Conservation (phyloP, 2,113 vertebrate genomes). For the Eupsittula cactorum region DNA sequence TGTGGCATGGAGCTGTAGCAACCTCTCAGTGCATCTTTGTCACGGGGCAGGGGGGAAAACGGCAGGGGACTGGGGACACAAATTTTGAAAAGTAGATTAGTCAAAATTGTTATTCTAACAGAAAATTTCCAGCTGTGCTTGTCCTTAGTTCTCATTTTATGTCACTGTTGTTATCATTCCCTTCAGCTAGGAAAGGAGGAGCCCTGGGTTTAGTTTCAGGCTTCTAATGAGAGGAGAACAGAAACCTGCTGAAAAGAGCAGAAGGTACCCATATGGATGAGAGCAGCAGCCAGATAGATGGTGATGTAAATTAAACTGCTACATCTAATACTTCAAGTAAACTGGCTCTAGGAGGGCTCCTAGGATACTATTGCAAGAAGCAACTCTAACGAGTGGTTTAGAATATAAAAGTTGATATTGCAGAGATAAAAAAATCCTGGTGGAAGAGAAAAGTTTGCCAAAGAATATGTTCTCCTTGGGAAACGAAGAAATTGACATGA, state of each 20-base stretch:
- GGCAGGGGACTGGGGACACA: too few relatives aligned
- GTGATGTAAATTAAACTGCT: slow-evolving; percentile 16
- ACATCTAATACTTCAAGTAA: neutral
- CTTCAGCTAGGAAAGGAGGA: slow-evolving; percentile 14
- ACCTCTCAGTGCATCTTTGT: neutral
- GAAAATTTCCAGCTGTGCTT: slow-evolving; percentile 31
- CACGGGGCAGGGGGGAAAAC: rapidly evolving
- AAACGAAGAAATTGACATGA: neutral
- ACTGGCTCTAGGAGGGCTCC: neutral
- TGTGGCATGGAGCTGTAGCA: neutral
- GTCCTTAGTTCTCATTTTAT: neutral
- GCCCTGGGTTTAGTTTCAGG: slow-evolving; percentile 16
- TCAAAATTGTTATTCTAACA: slow-evolving; percentile 7
- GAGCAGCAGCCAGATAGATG: slow-evolving; percentile 14
- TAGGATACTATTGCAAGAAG: neutral
- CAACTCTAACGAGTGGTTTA: neutral
- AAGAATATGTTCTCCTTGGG: neutral
- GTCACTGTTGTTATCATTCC: neutral
- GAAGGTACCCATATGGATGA: slow-evolving; percentile 34
- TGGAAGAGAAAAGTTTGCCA: neutral
- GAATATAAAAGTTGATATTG: neutral
- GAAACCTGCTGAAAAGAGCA: slow-evolving; percentile 44
- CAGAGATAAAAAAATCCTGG: neutral
- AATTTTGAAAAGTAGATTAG: slow-evolving; percentile 19
- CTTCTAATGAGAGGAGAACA: slow-evolving; percentile 37